Percentiles rank a stretch among this genome's conserved stretches.
Evolutionary conservation across 2,888 invertebrate genomes (phyloP).

Genomic region (Agriopis marginaria): DNA sequence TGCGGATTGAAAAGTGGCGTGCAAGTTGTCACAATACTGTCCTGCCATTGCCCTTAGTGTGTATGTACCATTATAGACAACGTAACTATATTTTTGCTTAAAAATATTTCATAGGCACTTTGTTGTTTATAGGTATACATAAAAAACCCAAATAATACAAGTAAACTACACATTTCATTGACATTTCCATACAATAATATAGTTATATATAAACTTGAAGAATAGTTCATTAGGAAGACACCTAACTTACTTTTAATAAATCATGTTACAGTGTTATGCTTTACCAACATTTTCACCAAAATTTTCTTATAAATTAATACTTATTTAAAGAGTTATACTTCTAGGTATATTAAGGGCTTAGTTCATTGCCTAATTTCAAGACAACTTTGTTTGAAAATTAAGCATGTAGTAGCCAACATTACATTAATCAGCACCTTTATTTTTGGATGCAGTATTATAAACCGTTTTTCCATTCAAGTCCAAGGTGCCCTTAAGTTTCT

Average conservation of each 20-base stretch:
- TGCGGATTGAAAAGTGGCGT: too few species aligned
- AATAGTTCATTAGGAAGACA: neutral
- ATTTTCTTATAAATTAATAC: neutral
- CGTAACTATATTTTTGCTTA: too few species aligned
- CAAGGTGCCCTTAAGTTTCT: conserved; percentile 90
- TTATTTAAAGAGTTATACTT: neutral
- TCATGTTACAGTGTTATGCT: too few species aligned
- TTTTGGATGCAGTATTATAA: conserved; percentile 61
- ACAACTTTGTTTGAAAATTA: too few species aligned
- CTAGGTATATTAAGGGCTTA: neutral
- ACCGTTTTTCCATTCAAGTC: conserved; percentile 88
- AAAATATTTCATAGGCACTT: too few species aligned
- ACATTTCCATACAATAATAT: neutral
- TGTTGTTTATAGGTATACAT: too few species aligned
- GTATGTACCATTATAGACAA: too few species aligned
- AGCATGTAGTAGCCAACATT: neutral
- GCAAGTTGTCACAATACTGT: too few species aligned
- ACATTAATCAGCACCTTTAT: conserved; percentile 9
- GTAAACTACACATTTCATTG: neutral
- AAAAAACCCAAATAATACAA: neutral
- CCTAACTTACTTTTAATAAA: neutral
- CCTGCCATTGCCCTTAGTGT: too few species aligned
- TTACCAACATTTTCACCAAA: too few species aligned
- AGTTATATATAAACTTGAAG: neutral
- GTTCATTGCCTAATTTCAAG: too few species aligned